Percentiles rank a stretch among this genome's conserved stretches.
Evolutionary conservation across 64 coral and sea anemone genomes (phyloP).

Genomic region (Montipora capricornis): DNA sequence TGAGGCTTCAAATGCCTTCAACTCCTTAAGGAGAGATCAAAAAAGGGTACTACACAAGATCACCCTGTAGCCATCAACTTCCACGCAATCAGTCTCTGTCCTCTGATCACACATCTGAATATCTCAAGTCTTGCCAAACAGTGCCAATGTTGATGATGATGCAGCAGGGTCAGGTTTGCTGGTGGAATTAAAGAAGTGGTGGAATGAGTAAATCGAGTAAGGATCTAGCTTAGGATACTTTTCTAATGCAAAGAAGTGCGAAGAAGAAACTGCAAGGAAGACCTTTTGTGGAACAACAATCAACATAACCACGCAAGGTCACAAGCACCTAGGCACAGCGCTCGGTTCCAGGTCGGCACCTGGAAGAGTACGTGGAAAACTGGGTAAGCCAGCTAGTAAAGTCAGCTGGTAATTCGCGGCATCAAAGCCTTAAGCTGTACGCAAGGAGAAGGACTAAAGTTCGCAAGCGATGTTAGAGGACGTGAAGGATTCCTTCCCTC

Average conservation of each 20-base stretch:
- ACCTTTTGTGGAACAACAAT: conserved; percentile 18
- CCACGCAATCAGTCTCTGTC: neutral
- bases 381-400: too few species aligned
- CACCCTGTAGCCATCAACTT: conserved; percentile 6
- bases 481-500: too few species aligned
- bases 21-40: too few species aligned
- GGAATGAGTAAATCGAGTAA: neutral
- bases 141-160: neutral
- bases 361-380: neutral
- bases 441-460: too few species aligned
- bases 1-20: too few species aligned
- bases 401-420: too few species aligned
- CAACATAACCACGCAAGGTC: conserved; percentile 36
- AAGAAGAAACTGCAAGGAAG: neutral
- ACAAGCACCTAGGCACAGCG: conserved; percentile 28
- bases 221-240: conserved; percentile 5
- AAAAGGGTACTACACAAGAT: too few species aligned
- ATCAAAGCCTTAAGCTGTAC: too few species aligned
- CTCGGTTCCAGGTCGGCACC: neutral
- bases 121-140: neutral
- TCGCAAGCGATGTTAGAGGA: too few species aligned
- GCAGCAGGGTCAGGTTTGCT: neutral
- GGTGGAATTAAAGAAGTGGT: conserved; percentile 19
- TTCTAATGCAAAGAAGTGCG: conserved; percentile 19
- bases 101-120: neutral